Conservation (phyloP, 2,797 vertebrate species). For the Lepilemur ruficaudatus region DNA sequence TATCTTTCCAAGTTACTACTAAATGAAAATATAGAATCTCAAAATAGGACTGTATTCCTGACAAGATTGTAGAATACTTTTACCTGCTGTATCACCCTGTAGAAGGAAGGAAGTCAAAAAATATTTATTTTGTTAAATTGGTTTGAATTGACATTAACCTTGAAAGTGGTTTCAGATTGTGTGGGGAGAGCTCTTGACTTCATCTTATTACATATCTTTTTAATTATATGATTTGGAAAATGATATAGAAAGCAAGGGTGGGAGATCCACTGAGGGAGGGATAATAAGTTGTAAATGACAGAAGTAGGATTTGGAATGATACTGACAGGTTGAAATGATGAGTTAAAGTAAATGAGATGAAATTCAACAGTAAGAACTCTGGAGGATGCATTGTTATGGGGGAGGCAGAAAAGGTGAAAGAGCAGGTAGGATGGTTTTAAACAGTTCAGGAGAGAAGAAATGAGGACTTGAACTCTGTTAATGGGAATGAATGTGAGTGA, state of each 20-base stretch:
- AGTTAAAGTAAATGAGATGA: slow-evolving; percentile 54
- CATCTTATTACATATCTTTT: not conserved
- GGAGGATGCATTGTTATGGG: not conserved
- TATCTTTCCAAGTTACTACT: not conserved
- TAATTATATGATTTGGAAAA: slow-evolving; percentile 5
- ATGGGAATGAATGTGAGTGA: slow-evolving; percentile 50
- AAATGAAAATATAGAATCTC: not conserved
- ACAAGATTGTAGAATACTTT: not conserved
- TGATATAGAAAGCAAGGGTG: not conserved
- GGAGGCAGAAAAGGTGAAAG: slow-evolving; percentile 57
- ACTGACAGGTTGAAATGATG: slow-evolving; percentile 59
- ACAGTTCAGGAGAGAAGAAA: slow-evolving; percentile 31
- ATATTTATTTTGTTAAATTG: not conserved
- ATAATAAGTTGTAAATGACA: slow-evolving; percentile 36
- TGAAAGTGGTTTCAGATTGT: not conserved
- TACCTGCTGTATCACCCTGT: not conserved
- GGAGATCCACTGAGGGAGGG: not conserved
- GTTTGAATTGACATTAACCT: not conserved
- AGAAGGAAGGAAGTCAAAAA: not conserved
- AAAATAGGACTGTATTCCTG: not conserved
- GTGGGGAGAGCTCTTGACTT: not conserved
- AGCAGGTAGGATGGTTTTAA: slow-evolving; percentile 20
- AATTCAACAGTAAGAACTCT: slow-evolving; percentile 53
- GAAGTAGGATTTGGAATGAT: slow-evolving; percentile 62
- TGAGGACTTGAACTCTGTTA: slow-evolving; percentile 43